Evolutionary conservation across 2,888 invertebrate species (phyloP).

Genomic region (Leptogaster cylindrica): DNA sequence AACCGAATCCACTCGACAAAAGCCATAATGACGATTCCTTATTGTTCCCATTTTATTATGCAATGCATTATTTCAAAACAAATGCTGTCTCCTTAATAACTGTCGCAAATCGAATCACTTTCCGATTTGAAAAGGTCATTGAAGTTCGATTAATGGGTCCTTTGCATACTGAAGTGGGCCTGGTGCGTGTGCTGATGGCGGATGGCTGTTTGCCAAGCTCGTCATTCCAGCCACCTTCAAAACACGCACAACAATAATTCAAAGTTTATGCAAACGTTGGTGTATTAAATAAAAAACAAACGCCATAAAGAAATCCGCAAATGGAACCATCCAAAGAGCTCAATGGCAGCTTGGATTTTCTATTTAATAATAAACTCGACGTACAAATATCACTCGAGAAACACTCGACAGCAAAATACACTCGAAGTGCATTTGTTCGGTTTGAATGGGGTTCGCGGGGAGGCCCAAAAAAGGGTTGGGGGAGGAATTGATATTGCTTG

Average conservation of each 20-base stretch:
- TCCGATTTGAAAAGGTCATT: slow-evolving; percentile 31
- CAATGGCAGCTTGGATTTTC: slow-evolving; percentile 16
- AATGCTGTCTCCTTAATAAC: neutral
- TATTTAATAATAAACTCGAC: slow-evolving; percentile 48
- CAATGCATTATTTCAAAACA: slow-evolving; percentile 4
- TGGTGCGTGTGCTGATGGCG: slow-evolving; percentile 27
- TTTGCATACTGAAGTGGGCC: slow-evolving; percentile 28
- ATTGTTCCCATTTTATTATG: too few species aligned
- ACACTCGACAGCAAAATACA: slow-evolving; percentile 28
- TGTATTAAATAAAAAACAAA: slow-evolving; percentile 30
- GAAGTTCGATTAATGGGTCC: slow-evolving; percentile 41
- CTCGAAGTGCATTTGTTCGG: slow-evolving; percentile 33
- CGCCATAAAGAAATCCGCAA: neutral
- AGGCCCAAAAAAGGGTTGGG: too few species aligned
- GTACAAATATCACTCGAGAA: slow-evolving; percentile 37
- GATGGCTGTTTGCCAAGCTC: slow-evolving; percentile 34
- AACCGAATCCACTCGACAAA: too few species aligned
- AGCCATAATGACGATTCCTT: too few species aligned
- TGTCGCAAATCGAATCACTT: slow-evolving; percentile 37
- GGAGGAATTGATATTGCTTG: slow-evolving; percentile 23
- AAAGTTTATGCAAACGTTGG: slow-evolving; percentile 14
- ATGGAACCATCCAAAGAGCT: neutral
- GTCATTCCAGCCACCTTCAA: slow-evolving; percentile 1
- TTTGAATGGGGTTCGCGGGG: too few species aligned
- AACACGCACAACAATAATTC: neutral